Evolutionary conservation across 2,888 invertebrate genomes (phyloP), one percentile per base, ranked within the genome.

Genomic region (Sabatieria punctata): DNA sequence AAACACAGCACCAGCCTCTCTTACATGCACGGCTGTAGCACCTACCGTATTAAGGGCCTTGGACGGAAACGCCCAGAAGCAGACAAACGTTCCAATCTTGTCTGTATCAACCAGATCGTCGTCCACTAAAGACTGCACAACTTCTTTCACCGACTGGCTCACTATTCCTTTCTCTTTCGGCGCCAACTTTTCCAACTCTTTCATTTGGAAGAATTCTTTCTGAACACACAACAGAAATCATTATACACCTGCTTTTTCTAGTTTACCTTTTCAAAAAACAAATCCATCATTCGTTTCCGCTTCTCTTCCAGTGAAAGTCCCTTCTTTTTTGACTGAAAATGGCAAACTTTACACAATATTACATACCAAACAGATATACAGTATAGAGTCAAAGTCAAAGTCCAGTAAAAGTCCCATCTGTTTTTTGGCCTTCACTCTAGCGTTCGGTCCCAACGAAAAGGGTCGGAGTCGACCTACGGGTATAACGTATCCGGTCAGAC

Each of bases 21-120:
- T n/a, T n/a, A n/a, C n/a, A n/a, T n/a, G n/a, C n/a, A n/a, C n/a
- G n/a, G n/a, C n/a, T n/a, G 33, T 33, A 13, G n/a, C 33, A n/a
- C 33, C n/a, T 33, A 57, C 54, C 44, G 67, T 68, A 61, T 74
- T 74, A 47, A 72, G 70, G 18, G 76, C 78, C 73, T 82, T 82
- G 61, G 80, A 80, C 2, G 85, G 85, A 70, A 85, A 88, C 23
- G 85, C 78, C 89, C 89, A 91, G 65, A 79, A 89, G 62, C 85
- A 89, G 23, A 82, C 73, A 2, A 82, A 82, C 2, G 82, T 83
- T 8, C 88, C 86, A 63, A 89, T 85, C 71, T 89, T 89, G 57
- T 86, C 88, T 0, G 80, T 77, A 60, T 84, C 82, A 6, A 89
- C 80, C 36, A 84, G 71, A 45, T 80, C 83, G 67, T 86, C 85